These are phyloP conservation scores for Nesoenas mayeri DNA, from an alignment of 2,113 vertebrate genomes.

Conservation along the genomic window DNA sequence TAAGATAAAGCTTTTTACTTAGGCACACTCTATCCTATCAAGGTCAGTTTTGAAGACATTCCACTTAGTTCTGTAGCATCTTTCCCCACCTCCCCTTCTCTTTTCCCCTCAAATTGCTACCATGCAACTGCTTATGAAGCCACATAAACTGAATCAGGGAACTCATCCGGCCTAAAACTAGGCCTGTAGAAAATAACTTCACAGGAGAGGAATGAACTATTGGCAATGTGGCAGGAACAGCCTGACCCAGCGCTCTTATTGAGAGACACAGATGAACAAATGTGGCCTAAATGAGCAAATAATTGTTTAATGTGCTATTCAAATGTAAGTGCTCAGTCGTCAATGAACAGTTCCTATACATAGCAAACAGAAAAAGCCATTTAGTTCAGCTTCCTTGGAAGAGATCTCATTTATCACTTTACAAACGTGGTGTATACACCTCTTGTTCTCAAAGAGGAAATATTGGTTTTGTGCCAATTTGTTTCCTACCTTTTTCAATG, in stretches of 20 bases:
- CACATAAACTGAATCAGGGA: neutral
- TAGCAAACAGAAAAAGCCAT: constrained; percentile 23
- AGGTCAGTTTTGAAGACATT: neutral
- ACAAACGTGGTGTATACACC: neutral
- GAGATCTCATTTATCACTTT: neutral
- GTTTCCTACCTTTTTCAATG: neutral
- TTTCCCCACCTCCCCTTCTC: neutral
- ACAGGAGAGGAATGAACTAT: neutral
- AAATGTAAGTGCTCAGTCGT: constrained; percentile 6
- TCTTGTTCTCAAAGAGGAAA: constrained; percentile 13
- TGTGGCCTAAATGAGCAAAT: neutral
- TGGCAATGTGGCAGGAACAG: neutral
- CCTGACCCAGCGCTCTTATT: neutral
- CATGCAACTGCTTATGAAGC: neutral
- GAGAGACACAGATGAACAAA: neutral
- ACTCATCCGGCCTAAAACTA: neutral
- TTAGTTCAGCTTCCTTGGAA: constrained; percentile 1
- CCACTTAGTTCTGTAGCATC: neutral
- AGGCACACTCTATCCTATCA: neutral
- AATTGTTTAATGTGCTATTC: neutral
- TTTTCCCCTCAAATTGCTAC: neutral
- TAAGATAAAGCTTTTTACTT: neutral
- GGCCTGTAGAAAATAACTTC: neutral
- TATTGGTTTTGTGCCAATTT: neutral
- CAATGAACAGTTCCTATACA: constrained; percentile 1